Conservation (phyloP, 2,113 vertebrate species). For the chimpanzee (Pan troglodytes) region NHGRI_mPanTro3-v2.1_pri NC_072398.2:146085001-146085500, state of each 20-base stretch:
- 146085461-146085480: background rate
- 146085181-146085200: background rate
- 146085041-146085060: background rate
- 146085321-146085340: background rate
- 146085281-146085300: background rate
- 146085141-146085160: background rate
- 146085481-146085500: background rate
- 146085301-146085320: background rate
- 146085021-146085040: background rate
- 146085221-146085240: background rate
- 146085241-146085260: background rate
- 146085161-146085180: background rate
- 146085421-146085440: background rate
- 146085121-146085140: background rate
- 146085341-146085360: background rate
- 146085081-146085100: background rate
- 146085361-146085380: background rate
- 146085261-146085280: background rate
- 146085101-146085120: background rate
- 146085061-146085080: background rate
- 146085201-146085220: background rate
- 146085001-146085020: background rate
- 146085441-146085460: background rate
- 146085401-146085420: background rate
- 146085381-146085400: background rate